A percentile compares a stretch with the other conserved stretches of the same genome.
Evolutionary conservation across 1,140 invertebrate genomes (phyloP).

Genomic region (Papilio aristodemus): DNA sequence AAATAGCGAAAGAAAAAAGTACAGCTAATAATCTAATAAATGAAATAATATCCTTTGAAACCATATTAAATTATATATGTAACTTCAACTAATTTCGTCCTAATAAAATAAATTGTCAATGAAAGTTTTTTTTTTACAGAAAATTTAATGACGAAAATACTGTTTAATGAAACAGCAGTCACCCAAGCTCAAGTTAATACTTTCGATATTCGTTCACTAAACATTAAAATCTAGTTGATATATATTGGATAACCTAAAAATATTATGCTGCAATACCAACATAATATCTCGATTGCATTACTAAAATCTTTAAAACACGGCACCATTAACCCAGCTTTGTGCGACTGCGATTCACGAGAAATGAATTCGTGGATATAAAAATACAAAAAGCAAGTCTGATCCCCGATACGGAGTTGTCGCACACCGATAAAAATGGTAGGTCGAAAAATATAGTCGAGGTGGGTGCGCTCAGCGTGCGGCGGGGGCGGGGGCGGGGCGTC

Average conservation of each 20-base stretch:
- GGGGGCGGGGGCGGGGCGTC: conserved; percentile 48
- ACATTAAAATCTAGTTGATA: conserved; percentile 25
- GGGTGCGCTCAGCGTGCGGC: conserved; percentile 48
- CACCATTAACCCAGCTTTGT: conserved; percentile 36
- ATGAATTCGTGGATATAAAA: conserved; percentile 70
- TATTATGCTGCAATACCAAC: conserved; percentile 17
- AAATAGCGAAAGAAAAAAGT: conserved; percentile 76
- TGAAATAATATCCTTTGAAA: conserved; percentile 75
- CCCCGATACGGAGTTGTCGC: conserved; percentile 54
- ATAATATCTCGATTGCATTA: conserved; percentile 16
- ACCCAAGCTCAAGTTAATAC: conserved; percentile 35
- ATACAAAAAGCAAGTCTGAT: conserved; percentile 77
- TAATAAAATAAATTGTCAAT: conserved; percentile 57
- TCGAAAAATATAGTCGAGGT: conserved; percentile 75
- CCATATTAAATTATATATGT: conserved; percentile 53
- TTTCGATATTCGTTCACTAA: conserved; percentile 37
- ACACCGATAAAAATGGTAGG: conserved; percentile 71
- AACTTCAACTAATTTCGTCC: conserved; percentile 67
- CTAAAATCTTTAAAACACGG: conserved; percentile 28
- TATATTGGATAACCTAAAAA: conserved; percentile 41
- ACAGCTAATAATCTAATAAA: conserved; percentile 77
- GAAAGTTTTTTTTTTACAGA: conserved; percentile 47
- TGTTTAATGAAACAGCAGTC: conserved; percentile 42
- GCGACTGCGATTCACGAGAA: conserved; percentile 45
- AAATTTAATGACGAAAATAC: conserved; percentile 49